phyloP scores from a whole-genome alignment of 2,888 invertebrate species.

The Notodonta ziczac region DNA sequence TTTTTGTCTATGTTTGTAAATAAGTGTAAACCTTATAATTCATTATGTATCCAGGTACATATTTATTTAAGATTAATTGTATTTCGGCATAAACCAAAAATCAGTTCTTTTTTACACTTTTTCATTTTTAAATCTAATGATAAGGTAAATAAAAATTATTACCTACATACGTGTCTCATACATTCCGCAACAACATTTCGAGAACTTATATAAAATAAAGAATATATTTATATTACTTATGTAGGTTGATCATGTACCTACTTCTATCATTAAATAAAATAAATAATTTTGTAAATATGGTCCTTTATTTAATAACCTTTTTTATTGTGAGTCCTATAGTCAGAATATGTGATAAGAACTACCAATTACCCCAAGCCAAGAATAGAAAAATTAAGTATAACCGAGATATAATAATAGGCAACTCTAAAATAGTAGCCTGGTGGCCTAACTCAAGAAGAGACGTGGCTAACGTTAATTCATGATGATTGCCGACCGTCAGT shows the following conservation, averaged over 20 bases:
- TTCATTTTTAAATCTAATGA: background rate
- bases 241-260: background rate
- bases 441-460: no score
- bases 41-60: no score
- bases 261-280: conserved; percentile 18
- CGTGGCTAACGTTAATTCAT: no score
- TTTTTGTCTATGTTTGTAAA: conserved; percentile 36
- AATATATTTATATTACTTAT: conserved; percentile 31
- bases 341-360: no score
- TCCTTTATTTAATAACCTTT: background rate
- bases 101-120: background rate
- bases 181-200: conserved; percentile 13
- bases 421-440: no score
- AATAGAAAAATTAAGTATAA: no score
- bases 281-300: conserved; percentile 8
- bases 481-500: no score
- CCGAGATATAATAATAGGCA: no score
- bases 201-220: conserved; percentile 18
- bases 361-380: no score
- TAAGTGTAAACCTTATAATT: conserved; percentile 24
- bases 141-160: background rate
- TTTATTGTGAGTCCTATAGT: no score
- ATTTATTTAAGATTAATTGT: conserved; percentile 23
- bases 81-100: conserved; percentile 18
- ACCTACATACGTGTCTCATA: background rate